Percentiles rank a stretch among this genome's conserved stretches.
Evolutionary conservation across 2,797 vertebrate genomes (phyloP).

Genomic region (Brachyrhaphis roseni): DNA sequence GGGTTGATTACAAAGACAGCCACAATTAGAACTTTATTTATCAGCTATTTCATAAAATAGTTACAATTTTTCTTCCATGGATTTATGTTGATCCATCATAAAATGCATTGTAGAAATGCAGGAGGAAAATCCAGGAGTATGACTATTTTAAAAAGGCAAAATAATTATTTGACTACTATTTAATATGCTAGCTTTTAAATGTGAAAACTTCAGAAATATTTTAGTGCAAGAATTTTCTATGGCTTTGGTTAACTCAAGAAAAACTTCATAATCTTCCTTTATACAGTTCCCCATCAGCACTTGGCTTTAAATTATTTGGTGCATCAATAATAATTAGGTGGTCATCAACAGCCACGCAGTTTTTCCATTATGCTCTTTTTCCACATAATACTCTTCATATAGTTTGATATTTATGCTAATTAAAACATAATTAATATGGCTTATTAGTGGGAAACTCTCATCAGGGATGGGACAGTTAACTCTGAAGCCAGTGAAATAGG

Average conservation of each 20-base stretch:
- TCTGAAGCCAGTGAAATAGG: constrained; percentile 63
- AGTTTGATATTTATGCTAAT: constrained; percentile 82
- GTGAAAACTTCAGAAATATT: constrained; percentile 11
- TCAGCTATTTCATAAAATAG: neutral
- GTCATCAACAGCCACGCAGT: constrained; percentile 70
- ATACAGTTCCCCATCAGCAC: constrained; percentile 23
- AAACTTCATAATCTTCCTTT: constrained; percentile 21
- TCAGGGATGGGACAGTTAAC: constrained; percentile 72
- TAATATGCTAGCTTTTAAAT: neutral
- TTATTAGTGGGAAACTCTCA: constrained; percentile 82
- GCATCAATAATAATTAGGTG: constrained; percentile 84
- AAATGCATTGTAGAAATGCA: neutral
- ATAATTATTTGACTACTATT: neutral
- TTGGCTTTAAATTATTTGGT: constrained; percentile 52
- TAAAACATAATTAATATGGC: constrained; percentile 83
- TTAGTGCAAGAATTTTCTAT: constrained; percentile 10
- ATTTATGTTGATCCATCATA: neutral
- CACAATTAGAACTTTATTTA: neutral
- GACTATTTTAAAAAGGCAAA: constrained; percentile 1
- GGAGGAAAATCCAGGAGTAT: neutral
- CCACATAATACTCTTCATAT: constrained; percentile 73
- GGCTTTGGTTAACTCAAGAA: constrained; percentile 8
- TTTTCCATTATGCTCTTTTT: constrained; percentile 75
- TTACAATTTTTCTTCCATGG: neutral
- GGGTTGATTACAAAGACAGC: neutral